Conservation (phyloP, 2,113 vertebrate species). For the Poeciliopsis occidentalis region DNA sequence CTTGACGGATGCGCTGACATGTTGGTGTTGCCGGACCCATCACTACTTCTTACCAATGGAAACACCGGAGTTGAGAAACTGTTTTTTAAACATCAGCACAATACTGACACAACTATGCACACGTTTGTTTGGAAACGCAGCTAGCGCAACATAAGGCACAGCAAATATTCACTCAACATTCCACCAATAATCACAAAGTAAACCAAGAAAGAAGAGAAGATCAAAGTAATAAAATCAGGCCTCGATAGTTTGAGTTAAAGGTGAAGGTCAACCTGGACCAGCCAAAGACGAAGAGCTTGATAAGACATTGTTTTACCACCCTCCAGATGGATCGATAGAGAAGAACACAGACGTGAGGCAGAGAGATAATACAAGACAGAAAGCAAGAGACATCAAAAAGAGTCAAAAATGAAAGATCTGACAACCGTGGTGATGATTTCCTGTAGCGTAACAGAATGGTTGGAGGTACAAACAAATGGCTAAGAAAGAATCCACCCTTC, state of each 20-base stretch:
- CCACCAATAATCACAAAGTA: conserved; percentile 40
- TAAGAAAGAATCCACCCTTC: conserved; percentile 26
- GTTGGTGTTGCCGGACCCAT: no score
- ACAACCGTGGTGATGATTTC: conserved; percentile 6
- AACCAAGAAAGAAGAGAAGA: conserved; percentile 18
- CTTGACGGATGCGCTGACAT: no score
- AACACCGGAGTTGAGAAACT: no score
- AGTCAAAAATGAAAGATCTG: neutral
- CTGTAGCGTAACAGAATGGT: neutral
- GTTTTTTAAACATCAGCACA: no score
- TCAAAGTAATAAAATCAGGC: conserved; percentile 49
- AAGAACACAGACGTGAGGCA: conserved; percentile 20
- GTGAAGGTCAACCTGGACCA: conserved; percentile 56
- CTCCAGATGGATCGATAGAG: conserved; percentile 61
- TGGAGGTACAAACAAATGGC: neutral
- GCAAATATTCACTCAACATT: conserved; percentile 66
- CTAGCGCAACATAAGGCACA: conserved; percentile 41
- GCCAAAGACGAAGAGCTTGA: conserved; percentile 60
- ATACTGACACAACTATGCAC: no score
- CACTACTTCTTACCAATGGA: no score
- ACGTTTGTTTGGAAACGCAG: no score
- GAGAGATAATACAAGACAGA: conserved; percentile 2
- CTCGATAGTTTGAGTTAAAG: conserved; percentile 43
- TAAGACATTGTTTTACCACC: conserved; percentile 53
- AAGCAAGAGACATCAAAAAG: conserved; percentile 5